These are phyloP conservation scores for Chascanopsetta lugubris DNA, from an alignment of 2,113 vertebrate genomes.

Conservation along the genomic window DNA sequence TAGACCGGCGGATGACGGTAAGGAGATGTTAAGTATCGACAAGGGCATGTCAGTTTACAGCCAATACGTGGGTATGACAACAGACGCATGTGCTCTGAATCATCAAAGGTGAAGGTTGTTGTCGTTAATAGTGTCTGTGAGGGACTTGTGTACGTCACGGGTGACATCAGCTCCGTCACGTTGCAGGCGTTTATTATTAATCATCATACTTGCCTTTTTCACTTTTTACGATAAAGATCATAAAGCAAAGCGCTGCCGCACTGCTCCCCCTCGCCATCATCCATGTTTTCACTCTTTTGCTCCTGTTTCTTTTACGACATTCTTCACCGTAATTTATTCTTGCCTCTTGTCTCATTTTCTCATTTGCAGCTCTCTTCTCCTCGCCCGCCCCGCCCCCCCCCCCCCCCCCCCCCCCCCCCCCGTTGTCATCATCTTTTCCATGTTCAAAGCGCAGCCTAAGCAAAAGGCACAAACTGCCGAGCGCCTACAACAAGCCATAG, in stretches of 20 bases:
- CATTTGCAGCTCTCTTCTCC: slow-evolving; percentile 30
- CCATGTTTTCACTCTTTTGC: background rate
- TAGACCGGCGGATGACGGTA: slow-evolving; percentile 13
- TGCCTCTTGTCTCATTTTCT: slow-evolving; percentile 27
- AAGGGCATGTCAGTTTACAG: slow-evolving; percentile 14
- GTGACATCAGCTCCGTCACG: slow-evolving; percentile 30
- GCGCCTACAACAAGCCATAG: slow-evolving; percentile 54
- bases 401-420: slow-evolving; percentile 14
- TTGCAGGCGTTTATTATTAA: slow-evolving; percentile 21
- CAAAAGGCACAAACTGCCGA: slow-evolving; percentile 40
- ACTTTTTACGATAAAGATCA: slow-evolving; percentile 9
- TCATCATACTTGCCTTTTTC: slow-evolving; percentile 29
- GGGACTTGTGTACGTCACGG: slow-evolving; percentile 29
- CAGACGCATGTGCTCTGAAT: slow-evolving; percentile 34
- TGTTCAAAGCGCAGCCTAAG: slow-evolving; percentile 60
- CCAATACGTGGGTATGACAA: slow-evolving; percentile 10
- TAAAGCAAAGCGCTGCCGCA: background rate
- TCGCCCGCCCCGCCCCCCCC: slow-evolving; percentile 10
- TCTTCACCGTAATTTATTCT: slow-evolving; percentile 15
- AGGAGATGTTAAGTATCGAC: slow-evolving; percentile 47
- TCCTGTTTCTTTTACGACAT: slow-evolving; percentile 10
- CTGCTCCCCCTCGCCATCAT: background rate
- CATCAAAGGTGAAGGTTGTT: slow-evolving; percentile 38
- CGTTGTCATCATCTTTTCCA: slow-evolving; percentile 62
- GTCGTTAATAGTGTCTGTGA: slow-evolving; percentile 22